Conservation (phyloP, 2,888 invertebrate species). For the Cheiracanthium punctorium region DNA sequence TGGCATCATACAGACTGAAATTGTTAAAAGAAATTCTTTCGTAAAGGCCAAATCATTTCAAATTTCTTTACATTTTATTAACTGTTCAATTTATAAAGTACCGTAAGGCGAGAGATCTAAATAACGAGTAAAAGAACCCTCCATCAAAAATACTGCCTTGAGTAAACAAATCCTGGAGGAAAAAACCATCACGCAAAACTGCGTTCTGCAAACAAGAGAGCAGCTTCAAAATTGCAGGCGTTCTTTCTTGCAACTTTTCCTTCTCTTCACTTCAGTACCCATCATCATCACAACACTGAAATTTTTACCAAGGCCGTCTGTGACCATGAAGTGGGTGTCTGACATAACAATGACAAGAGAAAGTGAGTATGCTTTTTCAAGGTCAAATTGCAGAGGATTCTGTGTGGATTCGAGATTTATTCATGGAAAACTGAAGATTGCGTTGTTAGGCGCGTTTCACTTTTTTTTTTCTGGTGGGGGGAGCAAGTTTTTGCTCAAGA, state of each 20-base stretch:
- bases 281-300: background rate
- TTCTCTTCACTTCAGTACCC: background rate
- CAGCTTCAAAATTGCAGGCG: too few relatives aligned
- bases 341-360: constrained; percentile 64
- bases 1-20: too few relatives aligned
- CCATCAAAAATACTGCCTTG: too few relatives aligned
- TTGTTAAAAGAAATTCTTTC: too few relatives aligned
- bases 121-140: too few relatives aligned
- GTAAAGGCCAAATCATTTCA: too few relatives aligned
- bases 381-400: constrained; percentile 35
- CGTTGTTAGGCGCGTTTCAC: too few relatives aligned
- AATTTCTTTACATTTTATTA: too few relatives aligned
- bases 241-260: background rate
- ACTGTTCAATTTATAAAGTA: too few relatives aligned
- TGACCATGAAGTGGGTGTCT: constrained; percentile 47
- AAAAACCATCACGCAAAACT: background rate
- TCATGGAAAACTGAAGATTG: background rate
- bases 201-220: background rate
- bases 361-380: constrained; percentile 48
- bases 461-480: background rate
- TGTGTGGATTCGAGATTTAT: background rate
- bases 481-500: background rate
- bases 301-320: constrained; percentile 35
- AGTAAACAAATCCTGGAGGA: too few relatives aligned
- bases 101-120: too few relatives aligned